Percentiles rank a stretch among this genome's conserved stretches.
phyloP scores from a whole-genome alignment of 2,888 invertebrate species.

The Drosophila subsilvestris region DNA sequence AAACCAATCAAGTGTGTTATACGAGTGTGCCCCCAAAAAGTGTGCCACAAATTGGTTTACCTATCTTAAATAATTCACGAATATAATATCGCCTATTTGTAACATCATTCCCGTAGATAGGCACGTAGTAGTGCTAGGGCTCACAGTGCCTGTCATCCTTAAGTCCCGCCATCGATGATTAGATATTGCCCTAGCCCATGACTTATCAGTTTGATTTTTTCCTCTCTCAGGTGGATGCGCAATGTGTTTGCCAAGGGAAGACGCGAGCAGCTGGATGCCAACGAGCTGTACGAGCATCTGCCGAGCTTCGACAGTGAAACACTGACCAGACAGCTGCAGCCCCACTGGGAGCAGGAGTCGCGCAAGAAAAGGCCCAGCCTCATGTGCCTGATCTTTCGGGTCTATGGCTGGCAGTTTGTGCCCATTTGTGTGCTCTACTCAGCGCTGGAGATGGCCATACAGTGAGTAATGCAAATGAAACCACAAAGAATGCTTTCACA shows the following conservation, averaged over 20 bases:
- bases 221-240: constrained; percentile 74
- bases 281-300: constrained; percentile 74
- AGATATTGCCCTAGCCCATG: constrained; percentile 22
- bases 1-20: too few species aligned
- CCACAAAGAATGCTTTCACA: neutral
- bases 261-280: constrained; percentile 63
- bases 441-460: constrained; percentile 78
- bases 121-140: constrained; percentile 31
- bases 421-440: constrained; percentile 80
- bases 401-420: constrained; percentile 83
- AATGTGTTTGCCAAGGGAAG: constrained; percentile 76
- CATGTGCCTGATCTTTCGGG: constrained; percentile 83
- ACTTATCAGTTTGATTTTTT: constrained; percentile 12
- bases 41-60: neutral
- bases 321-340: constrained; percentile 83
- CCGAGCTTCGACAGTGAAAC: constrained; percentile 84
- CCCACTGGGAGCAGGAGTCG: constrained; percentile 83
- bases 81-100: neutral
- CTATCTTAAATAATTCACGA: neutral
- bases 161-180: constrained; percentile 16
- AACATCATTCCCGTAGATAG: neutral
- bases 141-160: constrained; percentile 15
- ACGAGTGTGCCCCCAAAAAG: neutral
- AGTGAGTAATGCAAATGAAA: constrained; percentile 68
- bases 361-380: constrained; percentile 82